Percentiles rank a stretch among this genome's conserved stretches.
Evolutionary conservation across 2,113 vertebrate species (phyloP).

Genomic region (Mirounga angustirostris): DNA sequence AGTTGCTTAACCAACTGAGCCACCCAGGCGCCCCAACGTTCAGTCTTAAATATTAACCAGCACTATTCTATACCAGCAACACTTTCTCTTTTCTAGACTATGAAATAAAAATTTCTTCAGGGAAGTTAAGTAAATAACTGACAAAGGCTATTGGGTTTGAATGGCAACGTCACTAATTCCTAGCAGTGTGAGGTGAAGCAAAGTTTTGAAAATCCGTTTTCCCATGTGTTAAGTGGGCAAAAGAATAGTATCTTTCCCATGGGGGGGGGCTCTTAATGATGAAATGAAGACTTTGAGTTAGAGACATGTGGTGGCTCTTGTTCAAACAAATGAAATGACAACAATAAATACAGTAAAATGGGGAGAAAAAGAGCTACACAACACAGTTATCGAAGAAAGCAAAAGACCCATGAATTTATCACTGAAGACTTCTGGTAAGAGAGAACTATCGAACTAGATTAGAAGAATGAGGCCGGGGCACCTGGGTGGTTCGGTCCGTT

Average conservation of each 20-base stretch:
- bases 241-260: background rate
- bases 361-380: background rate
- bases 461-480: background rate
- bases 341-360: background rate
- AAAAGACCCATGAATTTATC: background rate
- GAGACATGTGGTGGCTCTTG: background rate
- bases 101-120: slow-evolving; percentile 13
- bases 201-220: background rate
- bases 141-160: background rate
- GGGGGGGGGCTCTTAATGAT: background rate
- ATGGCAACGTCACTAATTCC: background rate
- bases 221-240: background rate
- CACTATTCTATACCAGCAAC: background rate
- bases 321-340: background rate
- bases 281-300: background rate
- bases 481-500: background rate
- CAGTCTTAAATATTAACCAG: background rate
- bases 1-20: no score
- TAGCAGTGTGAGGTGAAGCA: background rate
- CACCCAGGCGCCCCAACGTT: no score
- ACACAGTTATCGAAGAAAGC: background rate
- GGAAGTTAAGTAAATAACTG: background rate
- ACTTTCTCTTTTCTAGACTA: background rate
- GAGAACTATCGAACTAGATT: background rate
- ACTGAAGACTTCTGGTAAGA: background rate